Evolutionary conservation across 2,888 invertebrate species (phyloP), one percentile per base, ranked within the genome.

Genomic region (Troilus luridus): DNA sequence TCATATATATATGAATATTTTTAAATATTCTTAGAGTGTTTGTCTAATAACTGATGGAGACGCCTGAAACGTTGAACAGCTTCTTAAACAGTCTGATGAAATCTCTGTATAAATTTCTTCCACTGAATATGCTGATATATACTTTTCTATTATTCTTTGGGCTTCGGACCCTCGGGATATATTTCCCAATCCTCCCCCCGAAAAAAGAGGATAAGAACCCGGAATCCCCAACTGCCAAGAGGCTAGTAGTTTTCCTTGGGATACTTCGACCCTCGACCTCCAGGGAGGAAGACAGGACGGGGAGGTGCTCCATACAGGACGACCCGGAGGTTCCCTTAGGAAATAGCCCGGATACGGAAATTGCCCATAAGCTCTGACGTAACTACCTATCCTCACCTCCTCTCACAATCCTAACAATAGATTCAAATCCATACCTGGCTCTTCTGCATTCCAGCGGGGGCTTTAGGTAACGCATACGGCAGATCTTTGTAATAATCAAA

Each of bases 311-410:
- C 14, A 27, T 77, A 77, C 27, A 77, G 67, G 9, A 14, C 12
- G 27, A 7, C 19, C 72, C 17, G 41, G 72, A 19, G 6, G 85
- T 21, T 58, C 85, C 85, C 85, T 21, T 21, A 85, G 85, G 85
- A 85, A 85, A 85, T 85, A 56, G 85, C n/a, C 10, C 85, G 85
- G 85, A 85, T 56, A 0, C 85, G 85, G 85, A 85, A 56, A 85
- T 85, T 58, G 85, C n/a, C 85, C 85, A 85, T 85, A 85, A 85
- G 85, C 85, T 85, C 56, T 5, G 12, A 85, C 56, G 85, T 85
- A 85, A 85, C 85, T n/a, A 58, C 85, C 67, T 14, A 19, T 11
- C n/a, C 62, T 9, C n/a, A 12, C 24, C 24, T 24, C 24, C 12
- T 17, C 81, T 19, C 58, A 10, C 85, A n/a, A 85, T 58, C 56